Evolutionary conservation across 2,888 invertebrate genomes (phyloP), one percentile per base, ranked within the genome.

Genomic region (Celastrina argiolus): DNA sequence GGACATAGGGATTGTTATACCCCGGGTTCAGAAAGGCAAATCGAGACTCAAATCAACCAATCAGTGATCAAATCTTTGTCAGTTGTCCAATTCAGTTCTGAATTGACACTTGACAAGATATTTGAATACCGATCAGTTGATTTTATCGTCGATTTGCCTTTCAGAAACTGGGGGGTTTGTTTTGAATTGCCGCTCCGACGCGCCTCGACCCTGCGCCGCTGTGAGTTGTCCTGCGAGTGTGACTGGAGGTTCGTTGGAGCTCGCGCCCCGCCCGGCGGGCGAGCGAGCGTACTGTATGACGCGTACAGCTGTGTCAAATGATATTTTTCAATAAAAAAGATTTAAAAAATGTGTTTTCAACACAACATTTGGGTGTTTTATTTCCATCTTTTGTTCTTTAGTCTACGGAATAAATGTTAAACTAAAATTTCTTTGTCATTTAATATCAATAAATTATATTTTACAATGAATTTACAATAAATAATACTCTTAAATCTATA

Each of bases 311-410:
- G 79, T 84, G 87, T 84, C 86, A 76, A 81, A 75, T 77, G 78
- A 85, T 85, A 88, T 88, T 91, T 90, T 90, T 88, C 88, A 89
- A 90, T 89, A 90, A 91, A 90, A 83, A 88, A 86, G 78, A 75
- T 78, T 77, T 78, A 88, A 88, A 88, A 90, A 90, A 88, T 79
- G 90, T 91, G 90, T 91, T 91, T 88, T 84, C 78, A 91, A 91
- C 90, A 91, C 90, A 88, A 90, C 90, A 90, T 79, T 81, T 71
- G 69, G 68, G 81, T 81, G 76, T 83, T 90, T 89, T 79, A 75
- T 83, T 88, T 81, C 66, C 16, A 64, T 28, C 10, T 16, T 16
- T 59, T 16, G 4, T 34, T 59, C 18, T 59, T 16, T 34, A 59
- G 14, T 31, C 4, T 31, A 4, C 1, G 31, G 31, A n/a, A 7